A percentile compares a stretch with the other conserved stretches of the same genome.
Conservation (phyloP, 2,113 vertebrate species). For the Dromiciops gliroides region DNA sequence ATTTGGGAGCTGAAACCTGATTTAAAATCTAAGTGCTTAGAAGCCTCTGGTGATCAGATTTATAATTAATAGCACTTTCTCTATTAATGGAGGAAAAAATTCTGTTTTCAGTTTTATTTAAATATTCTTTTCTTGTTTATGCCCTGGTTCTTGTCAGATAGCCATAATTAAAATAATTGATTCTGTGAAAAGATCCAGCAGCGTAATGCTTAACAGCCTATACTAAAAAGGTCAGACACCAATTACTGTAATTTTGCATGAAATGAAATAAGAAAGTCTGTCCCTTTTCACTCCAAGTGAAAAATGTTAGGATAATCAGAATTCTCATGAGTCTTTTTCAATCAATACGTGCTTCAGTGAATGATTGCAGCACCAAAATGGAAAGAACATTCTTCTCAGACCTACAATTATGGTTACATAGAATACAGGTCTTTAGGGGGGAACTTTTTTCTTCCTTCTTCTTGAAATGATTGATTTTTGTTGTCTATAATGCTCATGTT, state of each 20-base stretch:
- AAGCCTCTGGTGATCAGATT: constrained; percentile 51
- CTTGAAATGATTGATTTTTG: constrained; percentile 3
- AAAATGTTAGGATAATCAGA: constrained; percentile 77
- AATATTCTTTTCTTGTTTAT: constrained; percentile 80
- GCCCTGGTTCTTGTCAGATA: constrained; percentile 76
- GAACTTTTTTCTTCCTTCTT: not conserved
- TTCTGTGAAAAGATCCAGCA: constrained; percentile 75
- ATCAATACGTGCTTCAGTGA: constrained; percentile 78
- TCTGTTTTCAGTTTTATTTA: constrained; percentile 76
- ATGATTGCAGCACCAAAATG: constrained; percentile 67
- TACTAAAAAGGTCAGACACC: constrained; percentile 81
- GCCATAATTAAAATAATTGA: constrained; percentile 85
- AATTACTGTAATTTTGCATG: constrained; percentile 85
- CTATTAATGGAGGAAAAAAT: constrained; percentile 57
- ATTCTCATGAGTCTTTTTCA: constrained; percentile 77
- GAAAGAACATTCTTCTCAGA: constrained; percentile 68
- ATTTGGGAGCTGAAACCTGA: constrained; percentile 66
- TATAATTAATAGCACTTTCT: constrained; percentile 68
- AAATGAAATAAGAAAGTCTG: constrained; percentile 79
- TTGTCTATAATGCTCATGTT: constrained; percentile 17
- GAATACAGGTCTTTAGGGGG: constrained; percentile 41
- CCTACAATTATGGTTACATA: constrained; percentile 67
- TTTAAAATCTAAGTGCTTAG: constrained; percentile 69
- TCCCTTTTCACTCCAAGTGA: constrained; percentile 73
- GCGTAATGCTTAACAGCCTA: constrained; percentile 76